phyloP scores from a whole-genome alignment of 2,888 invertebrate species.

The Conus canariensis region DNA sequence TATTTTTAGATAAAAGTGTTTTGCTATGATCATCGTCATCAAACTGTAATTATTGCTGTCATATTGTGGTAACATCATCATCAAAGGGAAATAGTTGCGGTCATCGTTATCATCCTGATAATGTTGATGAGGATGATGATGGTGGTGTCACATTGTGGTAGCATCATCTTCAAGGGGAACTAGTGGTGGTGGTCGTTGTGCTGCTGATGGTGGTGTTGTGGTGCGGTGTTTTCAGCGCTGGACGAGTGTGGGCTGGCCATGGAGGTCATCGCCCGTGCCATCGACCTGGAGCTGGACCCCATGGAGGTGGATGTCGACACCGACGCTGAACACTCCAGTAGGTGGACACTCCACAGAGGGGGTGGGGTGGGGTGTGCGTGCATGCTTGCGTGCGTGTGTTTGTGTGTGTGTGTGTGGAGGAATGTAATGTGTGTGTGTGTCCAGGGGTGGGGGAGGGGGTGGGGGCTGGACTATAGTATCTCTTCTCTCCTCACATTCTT shows the following conservation, averaged over 20 bases:
- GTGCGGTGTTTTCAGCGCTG: background rate
- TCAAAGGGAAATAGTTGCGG: no score
- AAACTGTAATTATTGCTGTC: no score
- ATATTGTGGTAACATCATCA: no score
- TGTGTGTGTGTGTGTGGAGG: background rate
- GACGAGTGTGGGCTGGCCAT: slow-evolving; percentile 45
- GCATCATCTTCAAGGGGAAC: no score
- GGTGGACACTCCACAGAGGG: background rate
- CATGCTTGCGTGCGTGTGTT: background rate
- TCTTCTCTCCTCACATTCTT: no score
- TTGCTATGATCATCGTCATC: no score
- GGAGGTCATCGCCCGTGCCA: slow-evolving; percentile 54
- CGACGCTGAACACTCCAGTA: slow-evolving; percentile 43
- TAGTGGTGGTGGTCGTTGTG: no score
- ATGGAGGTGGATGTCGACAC: slow-evolving; percentile 44
- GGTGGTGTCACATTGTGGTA: no score
- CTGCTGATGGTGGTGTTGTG: no score
- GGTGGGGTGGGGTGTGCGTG: background rate
- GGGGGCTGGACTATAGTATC: background rate
- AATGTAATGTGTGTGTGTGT: background rate
- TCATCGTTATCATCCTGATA: no score
- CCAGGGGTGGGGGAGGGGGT: background rate
- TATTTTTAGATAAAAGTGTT: no score
- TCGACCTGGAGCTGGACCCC: slow-evolving; percentile 53
- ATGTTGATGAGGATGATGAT: no score